A percentile compares a stretch with the other conserved stretches of the same genome.
phyloP scores from a whole-genome alignment of 1,140 invertebrate genomes.

The Brachionus koreanus region DNA sequence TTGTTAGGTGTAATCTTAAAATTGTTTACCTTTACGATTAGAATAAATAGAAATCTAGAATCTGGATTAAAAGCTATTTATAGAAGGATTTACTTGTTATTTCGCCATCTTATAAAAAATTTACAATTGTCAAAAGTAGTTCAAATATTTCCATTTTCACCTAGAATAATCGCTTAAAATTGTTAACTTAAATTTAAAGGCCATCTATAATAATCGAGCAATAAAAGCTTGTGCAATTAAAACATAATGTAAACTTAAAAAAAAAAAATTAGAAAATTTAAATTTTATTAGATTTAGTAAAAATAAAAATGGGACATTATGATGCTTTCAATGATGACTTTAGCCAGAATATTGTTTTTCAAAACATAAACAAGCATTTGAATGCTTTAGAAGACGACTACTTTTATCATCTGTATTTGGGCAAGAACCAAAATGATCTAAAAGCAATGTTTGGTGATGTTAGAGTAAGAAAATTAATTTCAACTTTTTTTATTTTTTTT shows the following conservation, averaged over 20 bases:
- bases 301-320: slow-evolving; percentile 6
- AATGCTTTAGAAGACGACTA: slow-evolving; percentile 65
- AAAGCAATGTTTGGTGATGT: slow-evolving; percentile 93
- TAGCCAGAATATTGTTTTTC: not conserved
- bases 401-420: slow-evolving; percentile 85
- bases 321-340: not conserved
- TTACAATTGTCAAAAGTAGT: not conserved
- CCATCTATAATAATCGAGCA: not conserved
- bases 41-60: too few relatives aligned
- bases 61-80: not conserved
- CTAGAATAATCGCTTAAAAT: not conserved
- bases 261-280: too few relatives aligned
- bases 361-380: slow-evolving; percentile 39
- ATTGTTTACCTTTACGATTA: too few relatives aligned
- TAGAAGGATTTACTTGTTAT: not conserved
- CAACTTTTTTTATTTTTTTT: not conserved
- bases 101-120: not conserved
- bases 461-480: slow-evolving; percentile 53
- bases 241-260: too few relatives aligned
- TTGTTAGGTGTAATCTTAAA: too few relatives aligned
- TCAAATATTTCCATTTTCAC: not conserved
- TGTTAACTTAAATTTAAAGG: not conserved
- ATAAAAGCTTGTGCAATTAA: not conserved
- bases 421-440: slow-evolving; percentile 75
- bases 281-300: not conserved